Conservation (phyloP, 1,140 invertebrate genomes). For the Halyomorpha halys region DNA sequence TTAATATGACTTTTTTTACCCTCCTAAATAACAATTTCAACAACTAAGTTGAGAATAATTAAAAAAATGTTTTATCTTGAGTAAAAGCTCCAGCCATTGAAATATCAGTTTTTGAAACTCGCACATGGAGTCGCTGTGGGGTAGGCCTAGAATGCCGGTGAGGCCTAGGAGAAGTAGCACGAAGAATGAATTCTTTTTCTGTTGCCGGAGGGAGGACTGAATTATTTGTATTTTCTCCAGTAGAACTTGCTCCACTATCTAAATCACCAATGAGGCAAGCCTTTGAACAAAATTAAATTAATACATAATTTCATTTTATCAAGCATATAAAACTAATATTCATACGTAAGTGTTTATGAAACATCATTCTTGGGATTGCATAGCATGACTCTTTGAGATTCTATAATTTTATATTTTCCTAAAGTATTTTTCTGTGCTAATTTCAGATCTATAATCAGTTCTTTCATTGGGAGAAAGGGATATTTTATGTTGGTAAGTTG, state of each 20-base stretch:
- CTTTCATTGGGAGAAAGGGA: too few relatives aligned
- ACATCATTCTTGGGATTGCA: too few relatives aligned
- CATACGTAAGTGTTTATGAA: too few relatives aligned
- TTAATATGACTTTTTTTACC: background rate
- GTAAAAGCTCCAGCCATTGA: conserved; percentile 29
- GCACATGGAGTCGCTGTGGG: conserved; percentile 27
- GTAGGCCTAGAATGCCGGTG: conserved; percentile 23
- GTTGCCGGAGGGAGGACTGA: conserved; percentile 23
- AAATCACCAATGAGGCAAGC: background rate
- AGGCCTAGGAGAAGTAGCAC: conserved; percentile 26
- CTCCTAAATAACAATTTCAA: background rate
- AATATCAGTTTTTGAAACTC: conserved; percentile 25
- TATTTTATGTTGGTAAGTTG: too few relatives aligned
- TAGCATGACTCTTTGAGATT: too few relatives aligned
- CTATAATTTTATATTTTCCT: too few relatives aligned
- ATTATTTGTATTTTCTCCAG: background rate
- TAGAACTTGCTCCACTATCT: background rate
- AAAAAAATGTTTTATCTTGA: conserved; percentile 29
- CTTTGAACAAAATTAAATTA: too few relatives aligned
- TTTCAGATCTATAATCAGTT: too few relatives aligned
- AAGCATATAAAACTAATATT: too few relatives aligned
- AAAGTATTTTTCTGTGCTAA: too few relatives aligned
- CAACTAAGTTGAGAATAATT: background rate
- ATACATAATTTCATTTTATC: too few relatives aligned
- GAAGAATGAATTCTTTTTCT: conserved; percentile 30